phyloP scores from a whole-genome alignment of 2,113 vertebrate genomes.

The Saimiri boliviensis region DNA sequence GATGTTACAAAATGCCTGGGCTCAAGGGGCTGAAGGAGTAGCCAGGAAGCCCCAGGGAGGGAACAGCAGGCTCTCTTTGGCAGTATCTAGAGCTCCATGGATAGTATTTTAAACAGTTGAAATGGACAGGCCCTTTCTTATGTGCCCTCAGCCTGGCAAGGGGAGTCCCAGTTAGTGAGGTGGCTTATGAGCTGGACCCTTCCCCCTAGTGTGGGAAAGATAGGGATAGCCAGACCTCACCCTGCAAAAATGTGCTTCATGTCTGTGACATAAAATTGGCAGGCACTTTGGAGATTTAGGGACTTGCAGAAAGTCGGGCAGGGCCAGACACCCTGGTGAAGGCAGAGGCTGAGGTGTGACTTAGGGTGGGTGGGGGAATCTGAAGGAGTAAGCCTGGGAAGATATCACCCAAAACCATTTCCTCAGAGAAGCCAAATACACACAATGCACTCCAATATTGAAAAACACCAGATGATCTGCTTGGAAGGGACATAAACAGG shows the following conservation, averaged over 20 bases:
- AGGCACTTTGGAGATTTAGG: not conserved
- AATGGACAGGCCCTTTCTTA: not conserved
- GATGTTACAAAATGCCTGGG: not conserved
- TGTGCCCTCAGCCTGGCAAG: not conserved
- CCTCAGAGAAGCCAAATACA: slow-evolving; percentile 9
- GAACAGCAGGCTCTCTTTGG: not conserved
- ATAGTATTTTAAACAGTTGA: not conserved
- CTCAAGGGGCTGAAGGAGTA: not conserved
- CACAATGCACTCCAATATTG: slow-evolving; percentile 60
- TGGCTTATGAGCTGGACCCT: not conserved
- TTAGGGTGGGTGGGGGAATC: not conserved
- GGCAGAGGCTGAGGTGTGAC: not conserved
- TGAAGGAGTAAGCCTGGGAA: not conserved
- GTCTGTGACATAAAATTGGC: slow-evolving; percentile 24
- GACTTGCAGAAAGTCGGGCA: not conserved
- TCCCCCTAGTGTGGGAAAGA: not conserved
- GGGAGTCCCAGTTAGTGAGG: not conserved
- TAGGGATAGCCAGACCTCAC: not conserved
- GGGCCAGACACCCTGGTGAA: not conserved
- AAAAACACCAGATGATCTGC: slow-evolving; percentile 73
- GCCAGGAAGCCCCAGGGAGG: not conserved
- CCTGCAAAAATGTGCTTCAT: slow-evolving; percentile 45
- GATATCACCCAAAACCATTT: slow-evolving; percentile 7
- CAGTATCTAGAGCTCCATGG: not conserved
- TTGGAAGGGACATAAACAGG: slow-evolving; percentile 61